Evolutionary conservation across 2,888 invertebrate species (phyloP), one percentile per base, ranked within the genome.

Genomic region (Dicranocentrus wangi): DNA sequence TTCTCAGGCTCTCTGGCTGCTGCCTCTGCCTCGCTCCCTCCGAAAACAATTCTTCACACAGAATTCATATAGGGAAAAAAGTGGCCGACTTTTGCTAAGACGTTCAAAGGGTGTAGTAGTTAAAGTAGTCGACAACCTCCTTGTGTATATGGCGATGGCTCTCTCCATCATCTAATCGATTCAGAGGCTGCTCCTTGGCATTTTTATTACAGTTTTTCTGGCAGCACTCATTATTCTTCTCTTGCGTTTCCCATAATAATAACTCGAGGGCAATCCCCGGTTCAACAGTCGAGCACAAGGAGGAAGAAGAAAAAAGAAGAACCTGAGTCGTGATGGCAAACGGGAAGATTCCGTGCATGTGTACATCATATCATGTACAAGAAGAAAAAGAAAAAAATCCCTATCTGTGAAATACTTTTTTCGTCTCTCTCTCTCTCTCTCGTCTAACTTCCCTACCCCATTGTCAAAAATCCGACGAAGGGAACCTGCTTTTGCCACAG

Each of bases 171-270:
- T 82, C 69, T 73, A 82, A 82, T 82, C 82, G 82, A 82, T 82
- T 78, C 78, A 78, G 78, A 75, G 79, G 61, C 70, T 82, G 82
- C 82, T 82, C 82, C 77, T 72, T 83, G 83, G 82, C 83, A 83
- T 82, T 83, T 83, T 83, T 83, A 83, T 83, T 83, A 71, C 83
- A 76, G 68, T 81, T 82, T 78, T 82, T 70, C 76, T 83, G 83
- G 81, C 83, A 83, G 76, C 70, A 27, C 73, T 83, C 83, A 83
- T 83, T 83, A 82, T 71, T 82, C 83, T 82, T 83, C 73, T 76
- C 70, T 58, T 82, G 39, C 78, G 43, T 70, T 82, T 72, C 32
- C 79, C 81, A 75, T 75, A 73, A 82, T 82, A 82, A 82, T 82
- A 82, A 82, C 82, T 75, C 23, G 51, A 79, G 77, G 82, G 71